Percentiles rank a stretch among this genome's conserved stretches.
phyloP scores from a whole-genome alignment of 2,888 invertebrate species.

The Balanococcus diminutus region DNA sequence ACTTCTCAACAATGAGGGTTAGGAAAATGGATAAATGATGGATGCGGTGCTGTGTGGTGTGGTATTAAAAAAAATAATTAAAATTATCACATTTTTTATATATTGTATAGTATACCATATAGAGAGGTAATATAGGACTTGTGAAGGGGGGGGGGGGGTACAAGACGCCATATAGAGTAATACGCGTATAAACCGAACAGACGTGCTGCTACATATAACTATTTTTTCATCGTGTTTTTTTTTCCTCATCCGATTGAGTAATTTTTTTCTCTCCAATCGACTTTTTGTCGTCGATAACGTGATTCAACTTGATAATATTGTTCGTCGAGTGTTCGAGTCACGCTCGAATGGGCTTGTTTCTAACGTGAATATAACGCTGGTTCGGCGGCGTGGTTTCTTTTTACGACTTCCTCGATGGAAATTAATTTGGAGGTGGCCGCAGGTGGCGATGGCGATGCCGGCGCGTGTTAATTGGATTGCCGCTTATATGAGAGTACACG shows the following conservation, averaged over 20 bases:
- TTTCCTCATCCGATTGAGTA: neutral
- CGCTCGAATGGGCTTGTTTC: conserved; percentile 8
- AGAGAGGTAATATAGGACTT: neutral
- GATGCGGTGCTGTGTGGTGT: neutral
- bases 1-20: neutral
- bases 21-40: neutral
- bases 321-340: neutral
- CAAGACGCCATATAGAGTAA: neutral
- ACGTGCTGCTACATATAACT: neutral
- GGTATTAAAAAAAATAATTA: neutral
- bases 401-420: conserved; percentile 23
- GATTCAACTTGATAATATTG: conserved; percentile 29
- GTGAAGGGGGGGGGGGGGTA: neutral
- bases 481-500: neutral
- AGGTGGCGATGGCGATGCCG: neutral
- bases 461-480: neutral
- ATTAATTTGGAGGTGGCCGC: conserved; percentile 14
- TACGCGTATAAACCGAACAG: neutral
- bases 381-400: neutral
- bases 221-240: neutral
- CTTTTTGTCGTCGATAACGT: conserved; percentile 21
- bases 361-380: neutral
- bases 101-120: neutral
- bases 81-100: neutral
- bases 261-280: conserved; percentile 4